Base-by-base conservation (phyloP, 1,140 invertebrate genomes). In the Orius laevigatus region DNA sequence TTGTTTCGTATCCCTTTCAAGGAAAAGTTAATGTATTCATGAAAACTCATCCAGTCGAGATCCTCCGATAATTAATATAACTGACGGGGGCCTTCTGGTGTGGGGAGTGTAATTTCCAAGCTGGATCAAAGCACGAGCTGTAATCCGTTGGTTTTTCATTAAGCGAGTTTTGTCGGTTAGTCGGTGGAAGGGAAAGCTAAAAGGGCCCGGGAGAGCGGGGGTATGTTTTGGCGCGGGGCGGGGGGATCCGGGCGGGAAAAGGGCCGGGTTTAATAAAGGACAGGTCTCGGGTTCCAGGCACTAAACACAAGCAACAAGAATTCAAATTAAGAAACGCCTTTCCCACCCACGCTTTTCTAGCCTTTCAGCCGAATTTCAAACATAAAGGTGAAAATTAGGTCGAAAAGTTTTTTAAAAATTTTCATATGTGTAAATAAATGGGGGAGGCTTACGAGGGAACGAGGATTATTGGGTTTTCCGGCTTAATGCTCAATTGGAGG, bases 121-220 rank as follows among this genome's bases (percentile, higher is more conserved):
- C 25, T 25, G 25, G 25, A 25, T 25, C 25, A 25, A 25, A 25
- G 25, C 25, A 25, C 3, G 8, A 8, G 25, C 32, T 45, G 43
- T 45, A 45, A 45, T 45, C 43, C 20, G 43, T 31, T 45, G 43
- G 43, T 45, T 45, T 45, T 45, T 45, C 43, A 45, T 45, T 45
- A 45, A 45, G 43, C 43, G 43, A 45, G 43, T 45, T 45, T 45
- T 45, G 43, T 45, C 32, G 43, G 43, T 45, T 45, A 45, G 43
- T 18, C 14, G 16, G 40, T 15, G 12, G 40, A 42, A 16, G 43
- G 43, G 43, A 33, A 32, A n/a, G n/a, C n/a, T n/a, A n/a, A n/a
- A n/a, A 45, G 6, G n/a, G 43, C 10, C 18, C 15, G 43, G 8
- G 25, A 31, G 3, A 10, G 36, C 15, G 36, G 43, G 25, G 25